These are phyloP conservation scores for Heliconius hermathena DNA, from an alignment of 1,140 invertebrate genomes.

Conservation along the genomic window DNA sequence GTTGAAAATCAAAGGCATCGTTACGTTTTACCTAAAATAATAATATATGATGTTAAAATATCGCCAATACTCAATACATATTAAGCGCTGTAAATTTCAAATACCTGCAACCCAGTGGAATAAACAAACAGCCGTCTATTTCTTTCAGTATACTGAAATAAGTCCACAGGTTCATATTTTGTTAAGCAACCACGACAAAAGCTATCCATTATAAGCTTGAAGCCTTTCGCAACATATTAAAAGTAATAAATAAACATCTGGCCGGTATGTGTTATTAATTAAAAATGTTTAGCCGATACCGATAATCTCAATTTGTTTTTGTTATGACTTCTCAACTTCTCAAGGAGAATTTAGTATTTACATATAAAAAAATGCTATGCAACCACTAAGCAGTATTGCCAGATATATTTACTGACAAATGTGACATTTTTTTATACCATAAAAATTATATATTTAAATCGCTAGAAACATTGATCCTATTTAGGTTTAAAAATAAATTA, in stretches of 20 bases:
- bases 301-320: neutral
- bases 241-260: neutral
- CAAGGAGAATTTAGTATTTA: too few relatives aligned
- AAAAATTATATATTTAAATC: too few relatives aligned
- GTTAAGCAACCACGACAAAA: slow-evolving; percentile 68
- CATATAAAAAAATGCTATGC: too few relatives aligned
- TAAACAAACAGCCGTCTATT: slow-evolving; percentile 70
- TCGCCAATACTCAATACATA: neutral
- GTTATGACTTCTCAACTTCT: neutral
- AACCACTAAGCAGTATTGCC: too few relatives aligned
- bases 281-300: neutral
- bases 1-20: slow-evolving; percentile 66
- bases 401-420: too few relatives aligned
- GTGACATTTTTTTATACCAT: too few relatives aligned
- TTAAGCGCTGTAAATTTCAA: neutral
- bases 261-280: neutral
- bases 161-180: slow-evolving; percentile 56
- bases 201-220: slow-evolving; percentile 49
- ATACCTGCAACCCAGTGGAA: slow-evolving; percentile 68
- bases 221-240: neutral
- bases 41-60: neutral
- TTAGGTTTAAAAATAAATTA: too few relatives aligned
- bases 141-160: slow-evolving; percentile 67
- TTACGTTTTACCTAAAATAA: slow-evolving; percentile 64
- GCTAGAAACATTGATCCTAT: too few relatives aligned